Conservation (phyloP, 64 coral and sea anemone genomes). For the Actinia tenebrosa region DNA sequence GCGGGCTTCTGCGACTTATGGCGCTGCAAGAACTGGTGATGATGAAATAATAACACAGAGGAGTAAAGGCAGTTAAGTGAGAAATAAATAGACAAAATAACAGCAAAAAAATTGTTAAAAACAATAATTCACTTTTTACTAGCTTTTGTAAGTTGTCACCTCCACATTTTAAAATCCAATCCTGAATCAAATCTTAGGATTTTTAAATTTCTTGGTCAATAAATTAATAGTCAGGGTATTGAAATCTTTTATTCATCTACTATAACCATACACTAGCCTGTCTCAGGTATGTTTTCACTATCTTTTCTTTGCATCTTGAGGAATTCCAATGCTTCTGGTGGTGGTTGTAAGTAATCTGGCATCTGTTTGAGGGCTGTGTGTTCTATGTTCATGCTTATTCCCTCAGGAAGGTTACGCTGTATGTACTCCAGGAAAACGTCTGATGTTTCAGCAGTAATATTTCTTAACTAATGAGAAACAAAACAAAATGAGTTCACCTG, state of each 20-base stretch:
- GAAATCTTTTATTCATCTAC: background rate
- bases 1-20: no score
- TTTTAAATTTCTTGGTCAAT: background rate
- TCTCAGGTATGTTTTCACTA: background rate
- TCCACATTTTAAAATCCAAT: background rate
- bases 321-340: constrained; percentile 76
- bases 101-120: background rate
- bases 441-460: constrained; percentile 78
- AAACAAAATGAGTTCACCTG: background rate
- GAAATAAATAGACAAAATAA: background rate
- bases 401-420: constrained; percentile 90
- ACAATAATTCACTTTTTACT: background rate
- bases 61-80: no score
- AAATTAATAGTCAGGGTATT: background rate
- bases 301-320: constrained; percentile 28
- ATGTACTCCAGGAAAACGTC: constrained; percentile 95
- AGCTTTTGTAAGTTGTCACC: background rate
- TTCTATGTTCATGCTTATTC: constrained; percentile 90
- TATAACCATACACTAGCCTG: background rate
- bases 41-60: no score
- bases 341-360: constrained; percentile 62
- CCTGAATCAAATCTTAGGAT: background rate
- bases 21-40: no score
- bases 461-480: constrained; percentile 47
- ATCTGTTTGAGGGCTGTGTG: constrained; percentile 71